These are phyloP conservation scores for Dinothrombium tinctorium DNA, from an alignment of 1,140 invertebrate species.

Conservation along the genomic window DNA sequence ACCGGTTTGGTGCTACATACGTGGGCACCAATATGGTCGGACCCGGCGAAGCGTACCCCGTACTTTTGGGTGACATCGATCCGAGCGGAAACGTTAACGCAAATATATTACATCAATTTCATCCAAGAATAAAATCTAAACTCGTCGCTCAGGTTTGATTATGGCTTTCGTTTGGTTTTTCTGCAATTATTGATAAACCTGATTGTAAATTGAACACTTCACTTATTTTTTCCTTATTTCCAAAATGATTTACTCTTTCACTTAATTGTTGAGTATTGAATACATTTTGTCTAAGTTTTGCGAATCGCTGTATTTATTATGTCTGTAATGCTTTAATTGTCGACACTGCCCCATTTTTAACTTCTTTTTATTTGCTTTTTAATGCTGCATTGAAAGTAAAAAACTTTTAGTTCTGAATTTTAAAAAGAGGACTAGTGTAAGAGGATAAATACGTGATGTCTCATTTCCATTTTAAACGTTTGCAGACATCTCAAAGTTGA, in stretches of 20 bases:
- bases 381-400: no score
- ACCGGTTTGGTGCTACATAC: slow-evolving; percentile 90
- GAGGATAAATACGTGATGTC: no score
- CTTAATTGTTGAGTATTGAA: not conserved
- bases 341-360: no score
- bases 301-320: no score
- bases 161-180: no score
- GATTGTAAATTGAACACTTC: not conserved
- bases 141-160: slow-evolving; percentile 56
- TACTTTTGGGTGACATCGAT: slow-evolving; percentile 89
- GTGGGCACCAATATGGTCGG: slow-evolving; percentile 49
- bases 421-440: no score
- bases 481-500: no score
- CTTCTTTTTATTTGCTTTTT: no score
- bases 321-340: no score
- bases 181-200: not conserved
- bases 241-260: not conserved
- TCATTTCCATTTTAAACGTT: no score
- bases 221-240: not conserved
- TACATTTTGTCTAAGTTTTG: not conserved
- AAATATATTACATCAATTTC: slow-evolving; percentile 77
- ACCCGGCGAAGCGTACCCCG: slow-evolving; percentile 46
- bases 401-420: no score
- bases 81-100: slow-evolving; percentile 85
- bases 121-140: slow-evolving; percentile 48